Conservation (phyloP, 2,888 invertebrate species). For the Caenorhabditis macrosperma region DNA sequence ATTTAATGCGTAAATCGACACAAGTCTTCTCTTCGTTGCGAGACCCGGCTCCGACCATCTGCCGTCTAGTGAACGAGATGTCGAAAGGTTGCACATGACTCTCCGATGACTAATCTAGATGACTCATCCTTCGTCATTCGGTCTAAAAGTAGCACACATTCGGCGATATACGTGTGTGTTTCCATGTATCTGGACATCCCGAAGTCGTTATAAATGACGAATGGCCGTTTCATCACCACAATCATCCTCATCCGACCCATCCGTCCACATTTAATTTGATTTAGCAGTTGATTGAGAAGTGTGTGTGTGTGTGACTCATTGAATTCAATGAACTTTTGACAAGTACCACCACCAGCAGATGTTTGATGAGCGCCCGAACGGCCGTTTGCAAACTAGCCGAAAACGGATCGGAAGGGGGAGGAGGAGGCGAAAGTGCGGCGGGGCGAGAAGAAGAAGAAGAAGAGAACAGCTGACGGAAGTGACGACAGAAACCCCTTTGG, state of each 20-base stretch:
- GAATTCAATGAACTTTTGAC: slow-evolving; percentile 25
- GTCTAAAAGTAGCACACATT: too few relatives aligned
- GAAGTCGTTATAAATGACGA: slow-evolving; percentile 45
- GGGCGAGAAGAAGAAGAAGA: background rate
- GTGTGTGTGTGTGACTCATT: slow-evolving; percentile 36
- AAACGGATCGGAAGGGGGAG: background rate
- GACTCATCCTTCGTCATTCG: too few relatives aligned
- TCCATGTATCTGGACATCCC: too few relatives aligned
- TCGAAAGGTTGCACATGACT: too few relatives aligned
- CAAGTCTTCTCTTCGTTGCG: too few relatives aligned
- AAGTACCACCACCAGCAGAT: slow-evolving; percentile 32
- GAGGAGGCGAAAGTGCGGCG: slow-evolving; percentile 3
- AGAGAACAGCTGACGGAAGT: slow-evolving; percentile 34
- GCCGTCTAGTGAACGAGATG: too few relatives aligned
- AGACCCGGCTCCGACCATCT: too few relatives aligned
- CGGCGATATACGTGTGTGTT: too few relatives aligned
- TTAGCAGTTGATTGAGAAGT: too few relatives aligned
- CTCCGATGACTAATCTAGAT: too few relatives aligned
- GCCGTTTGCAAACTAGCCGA: slow-evolving; percentile 29
- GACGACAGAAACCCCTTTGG: slow-evolving; percentile 3
- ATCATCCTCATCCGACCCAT: background rate
- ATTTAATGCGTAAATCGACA: too few relatives aligned
- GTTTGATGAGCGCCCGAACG: slow-evolving; percentile 25
- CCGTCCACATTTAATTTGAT: slow-evolving; percentile 22
- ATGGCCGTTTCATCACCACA: slow-evolving; percentile 25